A percentile compares a stretch with the other conserved stretches of the same genome.
Evolutionary conservation across 2,113 vertebrate genomes (phyloP).

Genomic region (Potamarius usumacintae): DNA sequence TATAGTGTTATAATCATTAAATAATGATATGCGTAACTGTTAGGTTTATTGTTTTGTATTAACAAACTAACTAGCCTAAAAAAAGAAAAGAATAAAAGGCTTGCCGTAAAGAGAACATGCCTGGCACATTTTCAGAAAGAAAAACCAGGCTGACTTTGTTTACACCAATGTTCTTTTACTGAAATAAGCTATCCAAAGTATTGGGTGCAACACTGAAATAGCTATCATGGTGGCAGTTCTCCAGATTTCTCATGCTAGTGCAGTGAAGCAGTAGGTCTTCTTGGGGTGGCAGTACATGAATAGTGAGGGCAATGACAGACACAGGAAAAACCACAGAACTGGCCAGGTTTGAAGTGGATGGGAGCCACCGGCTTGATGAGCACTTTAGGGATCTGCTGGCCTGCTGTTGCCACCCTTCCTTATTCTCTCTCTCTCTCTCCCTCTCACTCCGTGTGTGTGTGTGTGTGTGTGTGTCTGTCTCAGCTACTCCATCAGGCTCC

Average conservation of each 20-base stretch:
- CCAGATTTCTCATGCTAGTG: constrained; percentile 18
- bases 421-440: constrained; percentile 9
- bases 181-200: background rate
- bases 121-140: background rate
- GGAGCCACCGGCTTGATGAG: constrained; percentile 52
- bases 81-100: background rate
- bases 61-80: background rate
- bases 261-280: constrained; percentile 35
- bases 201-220: constrained; percentile 39
- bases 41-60: background rate
- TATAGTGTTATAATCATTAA: background rate
- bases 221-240: constrained; percentile 16
- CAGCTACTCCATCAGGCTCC: constrained; percentile 58
- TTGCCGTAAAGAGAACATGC: background rate
- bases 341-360: constrained; percentile 70
- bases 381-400: constrained; percentile 13
- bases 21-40: background rate
- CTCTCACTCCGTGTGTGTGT: too few relatives aligned
- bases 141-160: background rate
- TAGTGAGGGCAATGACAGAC: constrained; percentile 73
- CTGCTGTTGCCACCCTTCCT: constrained; percentile 21
- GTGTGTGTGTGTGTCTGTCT: background rate
- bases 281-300: constrained; percentile 62
- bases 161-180: background rate
- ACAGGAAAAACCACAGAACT: constrained; percentile 70